Conservation (phyloP, 2,113 vertebrate genomes). For the Pithys albifrons region DNA sequence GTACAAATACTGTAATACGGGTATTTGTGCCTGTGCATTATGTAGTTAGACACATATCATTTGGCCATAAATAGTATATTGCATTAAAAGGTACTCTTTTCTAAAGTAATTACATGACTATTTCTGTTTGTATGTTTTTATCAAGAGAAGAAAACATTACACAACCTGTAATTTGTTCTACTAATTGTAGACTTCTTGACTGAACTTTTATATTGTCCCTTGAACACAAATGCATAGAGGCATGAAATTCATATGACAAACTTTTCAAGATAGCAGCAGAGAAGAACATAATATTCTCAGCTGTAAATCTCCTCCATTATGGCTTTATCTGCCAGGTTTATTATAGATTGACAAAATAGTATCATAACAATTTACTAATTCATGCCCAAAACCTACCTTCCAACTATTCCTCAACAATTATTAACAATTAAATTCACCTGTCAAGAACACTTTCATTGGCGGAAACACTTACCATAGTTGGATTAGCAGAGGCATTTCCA, state of each 20-base stretch:
- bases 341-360: neutral
- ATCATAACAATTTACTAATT: neutral
- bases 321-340: neutral
- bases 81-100: neutral
- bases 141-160: neutral
- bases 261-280: neutral
- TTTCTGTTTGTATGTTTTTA: neutral
- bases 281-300: neutral
- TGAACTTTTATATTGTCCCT: neutral
- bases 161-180: neutral
- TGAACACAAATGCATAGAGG: neutral
- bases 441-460: neutral
- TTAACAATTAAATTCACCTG: neutral
- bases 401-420: neutral
- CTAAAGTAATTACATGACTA: neutral
- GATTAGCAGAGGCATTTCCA: neutral
- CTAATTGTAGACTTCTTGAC: neutral
- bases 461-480: neutral
- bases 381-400: neutral
- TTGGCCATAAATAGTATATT: neutral
- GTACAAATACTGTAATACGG: neutral
- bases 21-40: neutral
- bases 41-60: neutral
- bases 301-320: neutral
- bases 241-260: neutral